These are phyloP conservation scores for Hyles euphorbiae DNA, from an alignment of 1,140 invertebrate species.

Conservation along the genomic window DNA sequence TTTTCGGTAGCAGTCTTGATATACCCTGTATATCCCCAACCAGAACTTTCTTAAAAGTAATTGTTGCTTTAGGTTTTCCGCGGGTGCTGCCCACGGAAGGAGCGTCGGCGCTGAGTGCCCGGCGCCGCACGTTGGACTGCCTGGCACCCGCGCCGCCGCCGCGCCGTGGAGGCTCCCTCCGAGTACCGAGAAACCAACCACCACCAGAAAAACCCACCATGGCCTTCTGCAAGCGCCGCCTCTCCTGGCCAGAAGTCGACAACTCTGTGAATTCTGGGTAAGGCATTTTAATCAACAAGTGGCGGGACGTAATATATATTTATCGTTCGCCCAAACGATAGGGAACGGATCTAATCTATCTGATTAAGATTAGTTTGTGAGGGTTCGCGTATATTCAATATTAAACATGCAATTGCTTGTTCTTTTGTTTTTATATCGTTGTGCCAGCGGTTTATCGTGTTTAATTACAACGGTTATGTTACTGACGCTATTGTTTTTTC, in stretches of 20 bases:
- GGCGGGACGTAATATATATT: too few species aligned
- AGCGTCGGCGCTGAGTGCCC: constrained; percentile 72
- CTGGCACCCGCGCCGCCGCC: constrained; percentile 74
- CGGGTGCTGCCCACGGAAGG: constrained; percentile 81
- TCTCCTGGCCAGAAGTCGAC: constrained; percentile 90
- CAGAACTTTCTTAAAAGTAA: not conserved
- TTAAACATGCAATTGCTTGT: too few species aligned
- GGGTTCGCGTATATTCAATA: too few species aligned
- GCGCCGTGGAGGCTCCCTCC: constrained; percentile 78
- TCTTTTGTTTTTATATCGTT: too few species aligned
- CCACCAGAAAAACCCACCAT: constrained; percentile 78
- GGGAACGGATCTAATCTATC: not conserved
- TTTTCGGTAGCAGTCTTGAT: too few species aligned
- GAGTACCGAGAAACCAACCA: constrained; percentile 71
- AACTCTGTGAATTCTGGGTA: constrained; percentile 86
- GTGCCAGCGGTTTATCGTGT: too few species aligned
- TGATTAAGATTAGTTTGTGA: too few species aligned
- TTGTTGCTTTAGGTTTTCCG: constrained; percentile 68
- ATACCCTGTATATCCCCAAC: too few species aligned
- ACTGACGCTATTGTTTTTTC: too few species aligned
- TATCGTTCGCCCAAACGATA: not conserved
- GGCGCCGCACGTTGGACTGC: constrained; percentile 77
- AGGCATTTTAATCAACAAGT: constrained; percentile 44
- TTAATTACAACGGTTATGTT: too few species aligned
- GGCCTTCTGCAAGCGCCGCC: constrained; percentile 83